Evolutionary conservation across 2,797 vertebrate species (phyloP).

Genomic region (Aulostomus chinensis): DNA sequence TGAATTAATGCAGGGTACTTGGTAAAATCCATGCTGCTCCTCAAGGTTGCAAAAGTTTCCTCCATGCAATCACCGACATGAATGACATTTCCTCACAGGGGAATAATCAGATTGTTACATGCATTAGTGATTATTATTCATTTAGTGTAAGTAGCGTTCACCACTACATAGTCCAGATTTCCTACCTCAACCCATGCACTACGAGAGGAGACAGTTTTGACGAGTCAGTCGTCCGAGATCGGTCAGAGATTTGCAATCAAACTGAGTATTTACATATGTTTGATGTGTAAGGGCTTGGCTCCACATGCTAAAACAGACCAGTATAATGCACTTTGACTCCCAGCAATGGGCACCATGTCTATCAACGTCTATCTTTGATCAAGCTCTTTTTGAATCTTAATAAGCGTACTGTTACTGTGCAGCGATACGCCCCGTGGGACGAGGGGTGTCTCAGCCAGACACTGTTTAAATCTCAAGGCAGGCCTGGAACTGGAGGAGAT

Average conservation of each 20-base stretch:
- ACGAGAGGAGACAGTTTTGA: constrained; percentile 60
- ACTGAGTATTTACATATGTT: constrained; percentile 52
- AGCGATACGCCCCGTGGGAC: constrained; percentile 59
- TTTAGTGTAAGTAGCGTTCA: constrained; percentile 24
- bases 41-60: constrained; percentile 37
- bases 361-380: constrained; percentile 65
- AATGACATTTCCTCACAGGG: constrained; percentile 65
- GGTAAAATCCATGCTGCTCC: constrained; percentile 23
- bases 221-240: constrained; percentile 43
- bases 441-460: constrained; percentile 18
- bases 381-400: constrained; percentile 48
- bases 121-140: constrained; percentile 51
- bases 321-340: constrained; percentile 48
- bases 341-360: constrained; percentile 33
- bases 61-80: constrained; percentile 38
- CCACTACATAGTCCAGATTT: constrained; percentile 41
- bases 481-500: not conserved
- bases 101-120: constrained; percentile 61
- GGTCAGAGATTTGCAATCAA: constrained; percentile 33
- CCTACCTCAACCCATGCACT: constrained; percentile 15
- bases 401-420: constrained; percentile 52
- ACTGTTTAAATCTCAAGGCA: not conserved
- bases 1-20: constrained; percentile 16
- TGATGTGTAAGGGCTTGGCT: constrained; percentile 46
- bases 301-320: constrained; percentile 32